Conservation (phyloP, 92 coral and sea anemone species). For the Porites divaricata region DNA sequence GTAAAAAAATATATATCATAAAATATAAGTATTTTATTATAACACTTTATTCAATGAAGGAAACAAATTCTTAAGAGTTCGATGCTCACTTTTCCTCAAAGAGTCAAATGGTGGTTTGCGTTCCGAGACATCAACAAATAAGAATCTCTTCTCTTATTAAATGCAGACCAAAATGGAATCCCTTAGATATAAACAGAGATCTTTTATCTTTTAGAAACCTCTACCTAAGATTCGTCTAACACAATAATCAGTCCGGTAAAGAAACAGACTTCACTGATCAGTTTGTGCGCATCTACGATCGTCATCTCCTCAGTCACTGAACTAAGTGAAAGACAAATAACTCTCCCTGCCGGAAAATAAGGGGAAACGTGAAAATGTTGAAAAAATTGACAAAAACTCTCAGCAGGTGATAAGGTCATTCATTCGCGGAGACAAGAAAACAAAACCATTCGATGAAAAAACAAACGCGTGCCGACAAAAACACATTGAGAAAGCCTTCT, state of each 20-base stretch:
- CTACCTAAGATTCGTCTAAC: background rate
- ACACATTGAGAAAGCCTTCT: conserved; percentile 14
- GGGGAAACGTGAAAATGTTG: background rate
- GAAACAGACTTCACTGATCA: background rate
- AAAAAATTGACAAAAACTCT: conserved; percentile 15
- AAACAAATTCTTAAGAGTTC: no score
- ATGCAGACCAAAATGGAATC: background rate
- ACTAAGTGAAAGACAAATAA: no score
- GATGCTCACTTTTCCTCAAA: no score
- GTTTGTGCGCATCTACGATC: background rate
- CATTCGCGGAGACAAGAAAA: background rate
- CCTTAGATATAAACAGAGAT: background rate
- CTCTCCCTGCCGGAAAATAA: background rate
- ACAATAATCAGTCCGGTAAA: background rate
- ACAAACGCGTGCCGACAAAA: conserved; percentile 40
- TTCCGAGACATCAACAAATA: background rate
- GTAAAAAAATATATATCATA: no score
- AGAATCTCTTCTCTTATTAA: background rate
- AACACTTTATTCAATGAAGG: no score
- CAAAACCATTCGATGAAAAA: conserved; percentile 24
- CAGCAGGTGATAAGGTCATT: conserved; percentile 1
- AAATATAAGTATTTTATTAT: no score
- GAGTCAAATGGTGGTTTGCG: no score
- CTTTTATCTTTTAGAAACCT: background rate
- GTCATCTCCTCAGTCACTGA: background rate